Base-by-base conservation (phyloP, 2,797 vertebrate genomes). In the Ctenochaetus hawaiiensis region DNA sequence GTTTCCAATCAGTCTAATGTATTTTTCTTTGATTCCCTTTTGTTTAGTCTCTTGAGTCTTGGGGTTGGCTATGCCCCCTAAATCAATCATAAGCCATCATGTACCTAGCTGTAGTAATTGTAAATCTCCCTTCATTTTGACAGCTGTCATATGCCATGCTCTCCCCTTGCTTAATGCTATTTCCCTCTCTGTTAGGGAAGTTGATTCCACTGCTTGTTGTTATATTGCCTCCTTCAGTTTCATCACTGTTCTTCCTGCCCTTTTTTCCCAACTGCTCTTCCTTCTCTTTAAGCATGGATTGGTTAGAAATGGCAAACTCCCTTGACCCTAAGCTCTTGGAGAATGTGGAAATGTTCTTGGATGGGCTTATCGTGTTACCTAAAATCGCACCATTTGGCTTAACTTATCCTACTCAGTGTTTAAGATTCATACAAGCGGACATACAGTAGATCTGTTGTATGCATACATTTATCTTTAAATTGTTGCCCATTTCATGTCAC, bases 11-110 rank as follows among this genome's bases (percentile, higher is more conserved):
- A 1, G 0, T 43, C 69, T 23, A 14, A 54, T 69, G 58, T 60
- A 14, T 63, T 39, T 58, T 61, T 54, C 0, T 72, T 83, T 75
- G 20, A 34, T 72, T 78, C 68, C 1, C 34, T 65, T 77, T 61
- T 78, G 23, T 74, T 65, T 37, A 18, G 12, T 63, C 20, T 67
- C 9, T 43, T 68, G 26, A 8, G 17, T 47, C 37, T 60, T 59
- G 7, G 37, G 20, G 72, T 67, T 83, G 41, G 60, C 72, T 30
- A 77, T 76, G 44, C 72, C 83, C 79, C 44, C 12, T 52, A 45
- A 77, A 41, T 72, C 52, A 63, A 8, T 58, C 26, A 52, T 59
- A 3, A 47, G 0, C 51, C 3, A 48, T 49, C 2, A n/a, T 30
- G 10, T 23, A 39, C 48, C 48, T 45, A 26, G 6, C 5, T 20